phyloP scores from a whole-genome alignment of 2,797 vertebrate species.

The Zalophus californianus region DNA sequence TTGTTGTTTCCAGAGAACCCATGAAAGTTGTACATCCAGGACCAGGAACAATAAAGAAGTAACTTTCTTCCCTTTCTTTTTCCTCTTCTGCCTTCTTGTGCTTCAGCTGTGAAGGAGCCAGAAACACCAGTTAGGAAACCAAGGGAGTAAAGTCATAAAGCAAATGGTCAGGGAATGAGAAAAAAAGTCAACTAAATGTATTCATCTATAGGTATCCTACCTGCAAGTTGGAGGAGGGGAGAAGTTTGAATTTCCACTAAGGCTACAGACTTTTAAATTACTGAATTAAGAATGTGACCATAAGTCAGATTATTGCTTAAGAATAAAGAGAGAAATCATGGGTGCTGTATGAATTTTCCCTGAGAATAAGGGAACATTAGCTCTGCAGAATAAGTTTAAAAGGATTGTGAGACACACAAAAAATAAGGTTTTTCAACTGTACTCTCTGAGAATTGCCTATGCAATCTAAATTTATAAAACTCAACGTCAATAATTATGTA shows the following conservation, averaged over 20 bases:
- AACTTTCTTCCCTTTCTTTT: not conserved
- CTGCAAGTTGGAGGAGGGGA: not conserved
- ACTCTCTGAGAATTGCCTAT: slow-evolving; percentile 9
- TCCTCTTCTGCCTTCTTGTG: not conserved
- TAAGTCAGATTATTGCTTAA: not conserved
- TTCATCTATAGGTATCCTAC: not conserved
- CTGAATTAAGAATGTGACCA: not conserved
- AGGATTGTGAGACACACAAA: not conserved
- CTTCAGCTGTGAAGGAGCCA: not conserved
- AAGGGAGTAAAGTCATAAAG: not conserved
- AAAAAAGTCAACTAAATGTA: not conserved
- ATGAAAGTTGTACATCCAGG: not conserved
- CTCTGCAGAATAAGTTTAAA: not conserved
- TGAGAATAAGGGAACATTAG: not conserved
- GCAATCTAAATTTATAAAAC: slow-evolving; percentile 7
- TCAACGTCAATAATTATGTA: not conserved
- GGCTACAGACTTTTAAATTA: not conserved
- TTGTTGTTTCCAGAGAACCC: not conserved
- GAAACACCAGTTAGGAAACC: not conserved
- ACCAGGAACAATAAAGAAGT: not conserved
- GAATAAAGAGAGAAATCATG: not conserved
- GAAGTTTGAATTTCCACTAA: not conserved
- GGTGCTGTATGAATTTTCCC: not conserved
- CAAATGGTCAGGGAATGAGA: not conserved
- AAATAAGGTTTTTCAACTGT: not conserved